Evolutionary conservation across 2,797 vertebrate species (phyloP).

Genomic region (Mionectes olivaceus): DNA sequence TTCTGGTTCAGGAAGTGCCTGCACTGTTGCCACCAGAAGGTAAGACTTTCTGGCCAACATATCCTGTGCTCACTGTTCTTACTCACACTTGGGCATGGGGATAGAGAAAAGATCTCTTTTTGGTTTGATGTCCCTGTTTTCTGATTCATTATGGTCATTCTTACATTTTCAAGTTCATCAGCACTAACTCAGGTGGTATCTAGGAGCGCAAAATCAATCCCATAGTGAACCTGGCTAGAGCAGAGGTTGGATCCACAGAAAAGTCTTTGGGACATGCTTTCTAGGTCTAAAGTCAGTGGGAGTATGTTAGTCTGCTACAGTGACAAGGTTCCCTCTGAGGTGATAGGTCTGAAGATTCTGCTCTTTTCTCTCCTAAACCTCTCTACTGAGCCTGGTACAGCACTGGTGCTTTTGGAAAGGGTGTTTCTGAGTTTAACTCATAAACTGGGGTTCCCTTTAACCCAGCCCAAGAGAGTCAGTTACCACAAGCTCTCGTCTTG

Average conservation of each 20-base stretch:
- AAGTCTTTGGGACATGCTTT: not conserved
- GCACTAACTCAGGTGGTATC: not conserved
- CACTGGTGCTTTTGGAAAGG: not conserved
- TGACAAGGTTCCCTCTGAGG: not conserved
- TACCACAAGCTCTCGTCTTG: not conserved
- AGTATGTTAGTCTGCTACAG: not conserved
- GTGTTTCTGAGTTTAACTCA: not conserved
- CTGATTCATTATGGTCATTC: not conserved
- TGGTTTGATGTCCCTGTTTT: not conserved
- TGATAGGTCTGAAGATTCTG: not conserved
- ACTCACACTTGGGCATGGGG: not conserved
- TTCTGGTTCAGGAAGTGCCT: not conserved
- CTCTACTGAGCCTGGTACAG: not conserved
- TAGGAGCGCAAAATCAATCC: not conserved
- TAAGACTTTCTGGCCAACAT: not conserved
- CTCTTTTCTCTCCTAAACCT: not conserved
- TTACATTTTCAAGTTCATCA: not conserved
- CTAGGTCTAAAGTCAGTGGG: not conserved
- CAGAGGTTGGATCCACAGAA: not conserved
- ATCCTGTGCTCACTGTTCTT: not conserved
- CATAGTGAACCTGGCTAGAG: not conserved
- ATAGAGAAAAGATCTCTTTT: not conserved
- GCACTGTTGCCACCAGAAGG: not conserved
- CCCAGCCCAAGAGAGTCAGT: not conserved
- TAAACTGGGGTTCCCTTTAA: not conserved